Base-by-base conservation (phyloP, 1,140 invertebrate genomes). In the Bombus breviceps region DNA sequence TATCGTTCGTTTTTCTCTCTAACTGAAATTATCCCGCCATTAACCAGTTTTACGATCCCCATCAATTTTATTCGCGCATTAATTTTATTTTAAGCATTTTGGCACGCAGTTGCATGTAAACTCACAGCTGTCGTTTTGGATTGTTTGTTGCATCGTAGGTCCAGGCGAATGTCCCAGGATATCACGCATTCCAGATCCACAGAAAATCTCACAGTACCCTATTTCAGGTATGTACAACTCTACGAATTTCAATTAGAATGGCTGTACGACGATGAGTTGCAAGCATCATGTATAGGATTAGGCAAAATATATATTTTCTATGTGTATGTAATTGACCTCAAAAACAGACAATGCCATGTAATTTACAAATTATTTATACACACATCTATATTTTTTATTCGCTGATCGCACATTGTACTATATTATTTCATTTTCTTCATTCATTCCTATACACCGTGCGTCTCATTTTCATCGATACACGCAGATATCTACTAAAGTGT, bases 81-180 rank as follows among this genome's bases (percentile, higher is more conserved):
- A 91, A 87, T 92, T 92, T 91, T 88, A 76, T 88, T 92, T 92
- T 91, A 92, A 92, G 88, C 91, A 91, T 80, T 79, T 83, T 71
- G 34, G 92, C 93, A 94, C 91, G 92, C 93, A 92, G 92, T 90
- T 73, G 93, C 92, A 93, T 94, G 93, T 92, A 80, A 91, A 92
- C 86, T 93, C 92, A 92, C 79, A 69, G 91, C 88, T 88, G 86
- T 94, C 92, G 85, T 93, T 93, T 94, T 93, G 81, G 92, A 90
- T 93, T 92, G 89, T 92, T 93, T 93, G 86, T 93, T 92, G 89
- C 89, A 88, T 89, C 85, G 10, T 89, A 95, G 95, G 97, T 97
- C 97, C 96, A 97, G 97, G 93, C 97, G 97, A 92, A 97, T 97
- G 93, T 97, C 97, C 92, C 97, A 97, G 96, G 97, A 98, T 95